Base-by-base conservation (phyloP, 2,888 invertebrate species). In the Trissolcus japonicus region DNA sequence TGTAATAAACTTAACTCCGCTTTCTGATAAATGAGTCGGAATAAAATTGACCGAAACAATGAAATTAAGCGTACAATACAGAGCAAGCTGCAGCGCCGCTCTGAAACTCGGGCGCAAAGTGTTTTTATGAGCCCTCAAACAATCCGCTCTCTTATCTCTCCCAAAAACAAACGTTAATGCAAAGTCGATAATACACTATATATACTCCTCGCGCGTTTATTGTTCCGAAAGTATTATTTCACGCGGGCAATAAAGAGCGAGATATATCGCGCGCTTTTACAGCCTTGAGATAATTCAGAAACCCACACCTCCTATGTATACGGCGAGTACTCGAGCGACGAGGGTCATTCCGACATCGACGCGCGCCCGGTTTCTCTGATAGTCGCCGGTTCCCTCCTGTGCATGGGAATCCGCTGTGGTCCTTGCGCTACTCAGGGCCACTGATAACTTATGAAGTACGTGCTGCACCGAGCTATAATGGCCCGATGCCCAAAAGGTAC, bases 371-470 rank as follows among this genome's bases (percentile, higher is more conserved):
- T 63, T 74, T 55, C 51, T 46, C 41, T 1, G 41, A 46, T 62
- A 19, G 6, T 17, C 14, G 60, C 14, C 61, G 48, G 17, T 61
- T 11, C 25, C 21, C 16, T 6, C 19, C 41, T 51, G 67, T 69
- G 71, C 59, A 78, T 67, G 61, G 29, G 62, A 71, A 61, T 77
- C 48, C 75, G 80, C 69, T 80, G 82, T 82, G 81, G 82, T 76
- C 81, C 79, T 83, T 80, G 81, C 77, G 79, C 78, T 75, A 69
- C 76, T 81, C 81, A 80, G 75, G 79, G 81, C 77, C 78, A 35
- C 80, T 76, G 79, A 79, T 81, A 80, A 80, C 76, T 81, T 79
- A 80, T 78, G 75, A 80, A 80, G 77, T 80, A 80, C 76, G 75
- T 78, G 77, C 71, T 69, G 62, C 57, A 50, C 53, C 56, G 62